Conservation (phyloP, 2,797 vertebrate species). For the Microchirus variegatus region DNA sequence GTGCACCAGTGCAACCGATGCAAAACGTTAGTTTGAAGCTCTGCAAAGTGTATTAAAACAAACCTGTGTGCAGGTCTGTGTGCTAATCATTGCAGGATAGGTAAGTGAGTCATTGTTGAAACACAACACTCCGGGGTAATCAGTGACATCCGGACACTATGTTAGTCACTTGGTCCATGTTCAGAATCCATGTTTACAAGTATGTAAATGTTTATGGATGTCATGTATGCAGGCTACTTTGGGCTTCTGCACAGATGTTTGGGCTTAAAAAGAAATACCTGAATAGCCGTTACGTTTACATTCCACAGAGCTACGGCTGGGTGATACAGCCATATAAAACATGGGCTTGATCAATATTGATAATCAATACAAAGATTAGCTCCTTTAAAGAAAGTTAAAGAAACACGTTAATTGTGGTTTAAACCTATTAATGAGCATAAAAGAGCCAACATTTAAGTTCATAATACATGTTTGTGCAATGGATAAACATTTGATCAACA, state of each 20-base stretch:
- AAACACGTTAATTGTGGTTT: too few relatives aligned
- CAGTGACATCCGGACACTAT: constrained; percentile 65
- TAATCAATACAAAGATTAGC: too few relatives aligned
- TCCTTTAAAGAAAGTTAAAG: too few relatives aligned
- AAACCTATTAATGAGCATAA: too few relatives aligned
- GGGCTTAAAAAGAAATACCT: constrained; percentile 40
- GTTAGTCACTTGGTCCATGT: constrained; percentile 63
- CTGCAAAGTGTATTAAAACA: background rate
- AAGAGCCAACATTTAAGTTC: too few relatives aligned
- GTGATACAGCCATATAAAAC: constrained; percentile 30
- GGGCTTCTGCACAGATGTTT: constrained; percentile 69
- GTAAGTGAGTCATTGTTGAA: constrained; percentile 61
- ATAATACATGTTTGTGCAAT: too few relatives aligned
- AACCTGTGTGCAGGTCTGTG: constrained; percentile 20
- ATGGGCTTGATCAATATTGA: too few relatives aligned
- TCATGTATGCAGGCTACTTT: constrained; percentile 69
- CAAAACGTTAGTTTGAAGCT: too few relatives aligned
- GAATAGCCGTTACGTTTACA: constrained; percentile 45
- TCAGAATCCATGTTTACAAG: constrained; percentile 70
- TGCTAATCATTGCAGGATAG: constrained; percentile 40
- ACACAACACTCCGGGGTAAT: constrained; percentile 62
- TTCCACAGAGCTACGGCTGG: background rate
- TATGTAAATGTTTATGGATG: constrained; percentile 77
- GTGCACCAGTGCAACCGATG: too few relatives aligned
- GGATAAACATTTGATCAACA: too few relatives aligned